phyloP scores from a whole-genome alignment of 2,797 vertebrate species.

The Taeniopygia guttata region DNA sequence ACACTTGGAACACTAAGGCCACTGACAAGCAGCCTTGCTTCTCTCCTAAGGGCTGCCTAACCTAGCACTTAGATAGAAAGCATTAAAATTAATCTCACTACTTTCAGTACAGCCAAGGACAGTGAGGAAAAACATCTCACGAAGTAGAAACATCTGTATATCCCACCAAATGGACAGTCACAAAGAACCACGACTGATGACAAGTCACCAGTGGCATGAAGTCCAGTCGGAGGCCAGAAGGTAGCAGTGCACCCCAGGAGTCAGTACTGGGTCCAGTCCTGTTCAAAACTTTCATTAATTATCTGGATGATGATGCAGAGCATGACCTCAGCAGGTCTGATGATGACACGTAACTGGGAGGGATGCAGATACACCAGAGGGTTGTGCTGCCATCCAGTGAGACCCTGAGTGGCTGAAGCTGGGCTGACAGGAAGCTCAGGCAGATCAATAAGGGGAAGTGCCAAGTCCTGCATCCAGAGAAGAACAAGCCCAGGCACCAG shows the following conservation, averaged over 20 bases:
- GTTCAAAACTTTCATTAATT: neutral
- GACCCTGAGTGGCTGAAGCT: neutral
- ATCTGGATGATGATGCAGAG: neutral
- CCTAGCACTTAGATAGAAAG: neutral
- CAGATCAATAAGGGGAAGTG: neutral
- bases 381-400: neutral
- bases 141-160: neutral
- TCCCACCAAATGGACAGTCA: neutral
- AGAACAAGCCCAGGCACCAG: neutral
- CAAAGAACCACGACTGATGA: neutral
- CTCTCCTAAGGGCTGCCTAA: neutral
- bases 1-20: neutral
- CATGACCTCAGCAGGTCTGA: neutral
- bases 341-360: neutral
- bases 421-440: neutral
- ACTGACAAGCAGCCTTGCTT: neutral
- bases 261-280: neutral
- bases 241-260: neutral
- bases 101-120: neutral
- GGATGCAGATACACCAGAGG: rapidly evolving
- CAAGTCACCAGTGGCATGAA: neutral
- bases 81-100: neutral
- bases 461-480: neutral
- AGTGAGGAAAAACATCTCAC: neutral
- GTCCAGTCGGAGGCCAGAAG: neutral